Base-by-base conservation (phyloP, 2,113 vertebrate species). In the Prolemur simus region DNA sequence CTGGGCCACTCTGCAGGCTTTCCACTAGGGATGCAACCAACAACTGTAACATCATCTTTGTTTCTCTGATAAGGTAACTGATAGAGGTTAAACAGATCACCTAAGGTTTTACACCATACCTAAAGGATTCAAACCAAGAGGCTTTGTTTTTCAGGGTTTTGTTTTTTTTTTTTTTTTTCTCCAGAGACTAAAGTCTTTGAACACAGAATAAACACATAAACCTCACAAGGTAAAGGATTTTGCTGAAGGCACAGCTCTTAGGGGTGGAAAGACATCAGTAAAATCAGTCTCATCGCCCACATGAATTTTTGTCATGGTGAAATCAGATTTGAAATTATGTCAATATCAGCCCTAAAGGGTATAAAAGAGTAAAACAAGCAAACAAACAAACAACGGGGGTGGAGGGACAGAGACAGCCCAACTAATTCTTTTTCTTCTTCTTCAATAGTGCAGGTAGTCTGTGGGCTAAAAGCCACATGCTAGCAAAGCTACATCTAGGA, bases 21-120 rank as follows among this genome's bases (percentile, higher is more conserved):
- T 76, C 58, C n/a, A 93, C 66, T 37, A 89, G 39, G 68, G 39
- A 23, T 29, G 8, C 25, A 49, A 66, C 39, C 52, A 15, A 17
- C 18, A 63, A 9, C 58, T 91, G 89, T 68, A 95, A 93, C 69
- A 39, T 23, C 77, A 95, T 76, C 95, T 83, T 66, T 77, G 45
- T 42, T 84, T 94, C 68, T 8, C 52, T 3, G 81, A 76, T 93
- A 47, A 66, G 77, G 95, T 54, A 66, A 90, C 77, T 25, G 91
- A 92, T 8, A 73, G 56, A 73, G 78, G n/a, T 58, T 49, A 66
- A 82, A n/a, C 29, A 56, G 91, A 47, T 96, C 85, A 25, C 42
- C 85, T 21, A 69, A 60, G 80, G 66, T 54, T 47, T 63, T 69
- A 73, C 42, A 56, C 52, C 0, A 0, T 17, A 17, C 82, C 47